Evolutionary conservation across 2,888 invertebrate species (phyloP), one percentile per base, ranked within the genome.

Genomic region (Eumerus sabulonum): DNA sequence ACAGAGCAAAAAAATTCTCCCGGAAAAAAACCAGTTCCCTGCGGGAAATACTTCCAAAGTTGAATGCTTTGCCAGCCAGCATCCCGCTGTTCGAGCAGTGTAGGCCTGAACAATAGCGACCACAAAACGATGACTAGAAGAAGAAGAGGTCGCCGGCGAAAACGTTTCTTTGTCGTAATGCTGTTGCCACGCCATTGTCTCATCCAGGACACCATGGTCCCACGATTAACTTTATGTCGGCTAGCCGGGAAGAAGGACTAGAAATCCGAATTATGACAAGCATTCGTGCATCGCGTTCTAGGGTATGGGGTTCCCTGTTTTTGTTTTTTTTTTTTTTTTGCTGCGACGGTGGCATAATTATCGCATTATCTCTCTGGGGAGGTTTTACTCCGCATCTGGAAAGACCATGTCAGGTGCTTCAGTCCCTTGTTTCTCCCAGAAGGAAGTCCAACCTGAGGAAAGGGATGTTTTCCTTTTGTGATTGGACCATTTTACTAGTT

Each of bases 291-390:
- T 35, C 35, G 50, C 17, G 18, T 13, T 13, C 3, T 27, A 27
- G 27, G 27, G 27, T 27, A 7, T 27, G n/a, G 17, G 18, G 40
- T 35, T 13, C 18, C 50, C 18, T 53, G 67, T 77, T 73, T 68
- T 62, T 35, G 17, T 35, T 50, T 35, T 53, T 73, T 77, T 73
- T 68, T 62, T 67, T 82, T 82, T 83, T 82, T 84, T 79, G 82
- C 81, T 76, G 82, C 79, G 79, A 84, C 83, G 84, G 83, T 82
- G 84, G 82, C 82, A 79, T 83, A 84, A 85, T 85, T 85, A 84
- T 84, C 84, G 82, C 83, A 82, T 85, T 84, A 84, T 84, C 82
- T 83, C 81, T 67, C 59, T 38, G 68, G 51, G 51, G 70, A 44
- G 68, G 47, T 68, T 74, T 64, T 53, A 47, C 53, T 57, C 27